These are phyloP conservation scores for Drosophila leonis DNA, from an alignment of 2,888 invertebrate genomes.

Conservation along the genomic window DNA sequence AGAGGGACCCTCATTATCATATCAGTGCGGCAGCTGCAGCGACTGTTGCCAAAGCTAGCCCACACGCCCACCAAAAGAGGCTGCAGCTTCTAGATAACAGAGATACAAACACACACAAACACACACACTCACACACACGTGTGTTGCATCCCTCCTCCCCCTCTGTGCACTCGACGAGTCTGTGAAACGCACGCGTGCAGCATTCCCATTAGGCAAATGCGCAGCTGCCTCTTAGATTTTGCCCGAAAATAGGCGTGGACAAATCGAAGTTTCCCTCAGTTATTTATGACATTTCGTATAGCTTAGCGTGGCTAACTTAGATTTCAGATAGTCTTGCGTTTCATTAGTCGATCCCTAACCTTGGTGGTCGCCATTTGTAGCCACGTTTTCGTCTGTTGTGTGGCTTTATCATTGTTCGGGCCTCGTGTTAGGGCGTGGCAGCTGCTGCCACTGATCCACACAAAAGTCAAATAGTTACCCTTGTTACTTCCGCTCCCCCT, in stretches of 20 bases:
- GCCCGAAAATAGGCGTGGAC: conserved; percentile 57
- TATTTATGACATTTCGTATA: conserved; percentile 60
- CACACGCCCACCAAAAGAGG: conserved; percentile 39
- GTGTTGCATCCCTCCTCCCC: conserved; percentile 16
- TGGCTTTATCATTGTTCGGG: conserved; percentile 25
- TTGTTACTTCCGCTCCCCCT: conserved; percentile 49
- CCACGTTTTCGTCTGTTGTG: conserved; percentile 40
- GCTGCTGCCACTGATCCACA: conserved; percentile 12
- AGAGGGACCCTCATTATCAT: conserved; percentile 72
- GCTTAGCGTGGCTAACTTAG: conserved; percentile 53
- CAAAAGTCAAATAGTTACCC: conserved; percentile 68
- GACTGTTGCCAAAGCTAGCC: conserved; percentile 46
- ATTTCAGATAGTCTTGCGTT: conserved; percentile 64
- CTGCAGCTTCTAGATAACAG: conserved; percentile 60
- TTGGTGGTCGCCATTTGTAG: conserved; percentile 70
- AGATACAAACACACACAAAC: conserved; percentile 1
- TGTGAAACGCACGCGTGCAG: conserved; percentile 46
- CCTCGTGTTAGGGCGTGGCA: conserved; percentile 22
- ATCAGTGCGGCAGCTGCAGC: conserved; percentile 68
- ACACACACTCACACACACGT: conserved; percentile 39
- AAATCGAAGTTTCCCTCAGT: conserved; percentile 62
- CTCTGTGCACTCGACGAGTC: background rate
- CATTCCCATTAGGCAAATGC: conserved; percentile 71
- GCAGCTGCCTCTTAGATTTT: conserved; percentile 43
- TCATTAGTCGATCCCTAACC: conserved; percentile 30